Conservation (phyloP, 1,140 invertebrate species). For the Drosophila virilis region DNA sequence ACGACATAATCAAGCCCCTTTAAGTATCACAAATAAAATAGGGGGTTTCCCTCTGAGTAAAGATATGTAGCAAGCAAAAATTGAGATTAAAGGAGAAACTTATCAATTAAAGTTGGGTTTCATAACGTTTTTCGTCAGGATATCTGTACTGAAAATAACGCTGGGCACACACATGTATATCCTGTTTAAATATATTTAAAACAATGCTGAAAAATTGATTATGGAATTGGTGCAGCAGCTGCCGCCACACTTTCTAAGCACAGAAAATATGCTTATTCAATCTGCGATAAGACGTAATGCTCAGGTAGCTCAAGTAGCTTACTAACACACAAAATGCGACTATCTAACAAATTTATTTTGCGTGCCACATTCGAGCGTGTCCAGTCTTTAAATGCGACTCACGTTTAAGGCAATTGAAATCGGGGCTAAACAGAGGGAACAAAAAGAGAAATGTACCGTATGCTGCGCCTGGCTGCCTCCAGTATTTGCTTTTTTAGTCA, state of each 20-base stretch:
- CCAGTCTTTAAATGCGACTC: slow-evolving; percentile 71
- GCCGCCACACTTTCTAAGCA: slow-evolving; percentile 68
- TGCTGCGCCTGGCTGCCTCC: slow-evolving; percentile 68
- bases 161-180: too few species aligned
- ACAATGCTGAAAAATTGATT: slow-evolving; percentile 5
- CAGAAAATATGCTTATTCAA: slow-evolving; percentile 60
- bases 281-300: slow-evolving; percentile 76
- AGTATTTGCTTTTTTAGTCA: slow-evolving; percentile 66
- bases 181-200: neutral
- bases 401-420: slow-evolving; percentile 60
- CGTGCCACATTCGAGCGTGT: slow-evolving; percentile 71
- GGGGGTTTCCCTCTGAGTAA: too few species aligned
- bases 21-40: too few species aligned
- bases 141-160: too few species aligned
- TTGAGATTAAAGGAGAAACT: too few species aligned
- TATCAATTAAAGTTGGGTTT: too few species aligned
- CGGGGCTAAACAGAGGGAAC: slow-evolving; percentile 36
- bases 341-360: slow-evolving; percentile 64
- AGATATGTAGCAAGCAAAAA: too few species aligned
- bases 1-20: too few species aligned
- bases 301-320: slow-evolving; percentile 61
- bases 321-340: slow-evolving; percentile 59
- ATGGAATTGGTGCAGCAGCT: slow-evolving; percentile 35
- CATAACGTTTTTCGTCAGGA: too few species aligned
- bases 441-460: slow-evolving; percentile 68